These are phyloP conservation scores for Sebastes variabilis DNA, from an alignment of 2,797 vertebrate species.

Conservation along the genomic window DNA sequence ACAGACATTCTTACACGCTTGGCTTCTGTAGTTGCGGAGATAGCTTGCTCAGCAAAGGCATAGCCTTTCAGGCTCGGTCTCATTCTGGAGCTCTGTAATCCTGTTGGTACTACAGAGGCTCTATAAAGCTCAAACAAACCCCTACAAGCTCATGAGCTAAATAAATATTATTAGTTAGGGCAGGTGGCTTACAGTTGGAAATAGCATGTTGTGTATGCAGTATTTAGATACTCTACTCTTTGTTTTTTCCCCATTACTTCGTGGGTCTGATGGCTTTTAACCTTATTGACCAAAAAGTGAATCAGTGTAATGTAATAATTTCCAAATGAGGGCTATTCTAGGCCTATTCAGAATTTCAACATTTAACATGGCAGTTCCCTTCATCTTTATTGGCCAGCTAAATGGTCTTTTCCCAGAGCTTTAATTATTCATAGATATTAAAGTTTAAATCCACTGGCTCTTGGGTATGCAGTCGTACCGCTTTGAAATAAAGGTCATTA, in stretches of 20 bases:
- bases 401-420: conserved; percentile 71
- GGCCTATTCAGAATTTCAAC: conserved; percentile 50
- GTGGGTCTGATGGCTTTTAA: conserved; percentile 47
- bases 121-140: conserved; percentile 43
- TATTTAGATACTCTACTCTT: conserved; percentile 5
- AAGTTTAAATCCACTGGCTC: conserved; percentile 71
- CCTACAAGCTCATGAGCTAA: conserved; percentile 26
- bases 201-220: neutral
- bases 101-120: conserved; percentile 34
- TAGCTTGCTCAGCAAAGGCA: conserved; percentile 50
- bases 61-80: conserved; percentile 31
- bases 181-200: conserved; percentile 27
- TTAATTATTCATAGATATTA: conserved; percentile 82
- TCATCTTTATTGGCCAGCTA: conserved; percentile 72
- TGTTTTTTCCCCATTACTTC: conserved; percentile 10
- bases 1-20: neutral
- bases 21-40: conserved; percentile 16
- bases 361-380: conserved; percentile 67
- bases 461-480: conserved; percentile 39
- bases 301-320: conserved; percentile 48
- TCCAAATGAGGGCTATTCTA: conserved; percentile 52
- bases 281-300: conserved; percentile 48
- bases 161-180: conserved; percentile 22
- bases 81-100: conserved; percentile 45
- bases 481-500: conserved; percentile 71